Percentiles rank a stretch among this genome's conserved stretches.
Conservation (phyloP, 2,888 invertebrate species). For the Ichneumoninae sp. region DNA sequence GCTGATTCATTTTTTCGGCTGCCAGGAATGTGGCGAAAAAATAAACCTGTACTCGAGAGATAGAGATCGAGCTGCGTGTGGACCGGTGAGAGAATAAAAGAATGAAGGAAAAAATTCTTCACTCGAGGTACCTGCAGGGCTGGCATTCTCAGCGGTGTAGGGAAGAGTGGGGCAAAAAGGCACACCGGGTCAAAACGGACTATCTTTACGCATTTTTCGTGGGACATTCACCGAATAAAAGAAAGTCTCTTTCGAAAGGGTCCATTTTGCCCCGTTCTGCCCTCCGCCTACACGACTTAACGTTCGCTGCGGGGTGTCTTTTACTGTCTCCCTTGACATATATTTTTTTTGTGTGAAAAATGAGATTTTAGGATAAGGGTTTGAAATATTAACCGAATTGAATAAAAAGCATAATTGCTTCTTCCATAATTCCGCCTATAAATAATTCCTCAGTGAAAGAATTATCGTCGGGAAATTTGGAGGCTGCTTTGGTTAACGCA, state of each 20-base stretch:
- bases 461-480: background rate
- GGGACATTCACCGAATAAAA: background rate
- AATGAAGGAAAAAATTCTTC: constrained; percentile 22
- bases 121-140: constrained; percentile 27
- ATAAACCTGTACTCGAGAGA: constrained; percentile 38
- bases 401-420: background rate
- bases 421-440: background rate
- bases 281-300: background rate
- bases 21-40: constrained; percentile 62
- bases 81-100: background rate
- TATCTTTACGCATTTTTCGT: background rate
- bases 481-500: background rate
- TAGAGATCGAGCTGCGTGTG: constrained; percentile 50
- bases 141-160: background rate
- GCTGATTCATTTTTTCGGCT: constrained; percentile 31
- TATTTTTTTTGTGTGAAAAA: background rate
- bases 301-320: background rate
- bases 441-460: background rate
- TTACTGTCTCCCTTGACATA: background rate
- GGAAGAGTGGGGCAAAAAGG: background rate
- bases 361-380: constrained; percentile 2
- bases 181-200: too few relatives aligned
- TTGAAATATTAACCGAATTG: background rate
- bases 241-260: background rate
- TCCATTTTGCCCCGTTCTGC: background rate